Conservation (phyloP, 1,140 invertebrate species). For the Oppia nitens region DNA sequence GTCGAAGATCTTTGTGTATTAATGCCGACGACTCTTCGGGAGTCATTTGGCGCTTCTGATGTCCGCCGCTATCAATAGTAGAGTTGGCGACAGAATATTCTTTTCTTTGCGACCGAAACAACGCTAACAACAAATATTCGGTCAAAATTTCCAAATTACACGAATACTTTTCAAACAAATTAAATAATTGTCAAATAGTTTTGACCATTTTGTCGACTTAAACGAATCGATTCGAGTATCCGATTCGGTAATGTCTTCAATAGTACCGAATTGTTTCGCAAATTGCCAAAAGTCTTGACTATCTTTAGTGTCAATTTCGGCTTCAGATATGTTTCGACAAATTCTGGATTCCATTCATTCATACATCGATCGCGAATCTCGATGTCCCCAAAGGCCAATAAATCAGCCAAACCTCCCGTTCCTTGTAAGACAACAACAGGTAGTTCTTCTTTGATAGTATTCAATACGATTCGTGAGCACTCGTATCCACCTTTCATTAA, state of each 20-base stretch:
- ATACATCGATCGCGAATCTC: conserved; percentile 25
- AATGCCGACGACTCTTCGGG: no score
- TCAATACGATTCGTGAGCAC: conserved; percentile 26
- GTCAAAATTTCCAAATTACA: conserved; percentile 28
- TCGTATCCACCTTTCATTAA: conserved; percentile 29
- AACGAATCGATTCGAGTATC: conserved; percentile 28
- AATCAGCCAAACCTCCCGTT: conserved; percentile 29
- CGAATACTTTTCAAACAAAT: conserved; percentile 24
- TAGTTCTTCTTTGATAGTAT: conserved; percentile 29
- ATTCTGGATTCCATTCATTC: conserved; percentile 24
- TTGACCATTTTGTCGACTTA: conserved; percentile 22
- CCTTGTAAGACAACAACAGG: conserved; percentile 31
- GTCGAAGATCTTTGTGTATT: conserved; percentile 28
- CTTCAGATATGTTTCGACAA: conserved; percentile 29
- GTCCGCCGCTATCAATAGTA: not conserved
- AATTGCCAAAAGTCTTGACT: conserved; percentile 25
- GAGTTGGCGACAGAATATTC: conserved; percentile 15
- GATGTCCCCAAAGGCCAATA: conserved; percentile 28
- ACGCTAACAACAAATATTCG: conserved; percentile 29
- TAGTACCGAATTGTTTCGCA: conserved; percentile 20
- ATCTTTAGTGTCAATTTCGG: conserved; percentile 30
- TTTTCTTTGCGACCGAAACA: conserved; percentile 27
- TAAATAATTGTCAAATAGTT: conserved; percentile 29
- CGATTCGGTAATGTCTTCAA: conserved; percentile 26
- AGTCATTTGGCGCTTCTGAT: no score